phyloP scores from a whole-genome alignment of 2,888 invertebrate genomes.

The Orchestes rusci region DNA sequence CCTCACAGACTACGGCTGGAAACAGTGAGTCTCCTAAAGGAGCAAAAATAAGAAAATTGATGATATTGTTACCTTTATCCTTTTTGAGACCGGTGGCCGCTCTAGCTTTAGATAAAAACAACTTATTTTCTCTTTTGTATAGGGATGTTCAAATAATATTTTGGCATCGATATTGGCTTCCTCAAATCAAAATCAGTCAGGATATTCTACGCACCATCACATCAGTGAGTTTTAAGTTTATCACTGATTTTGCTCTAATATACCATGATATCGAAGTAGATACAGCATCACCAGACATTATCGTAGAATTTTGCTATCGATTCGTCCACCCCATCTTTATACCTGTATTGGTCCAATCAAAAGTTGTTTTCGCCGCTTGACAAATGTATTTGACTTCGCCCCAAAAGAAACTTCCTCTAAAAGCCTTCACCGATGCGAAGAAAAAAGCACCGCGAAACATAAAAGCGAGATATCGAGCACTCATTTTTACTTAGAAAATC shows the following conservation, averaged over 20 bases:
- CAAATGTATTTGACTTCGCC: conserved; percentile 30
- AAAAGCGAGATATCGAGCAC: conserved; percentile 31
- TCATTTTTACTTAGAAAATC: conserved; percentile 35
- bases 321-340: too few species aligned
- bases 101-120: conserved; percentile 31
- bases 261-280: too few species aligned
- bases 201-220: too few species aligned
- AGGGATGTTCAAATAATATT: conserved; percentile 23
- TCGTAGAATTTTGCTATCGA: too few species aligned
- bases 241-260: too few species aligned
- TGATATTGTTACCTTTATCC: conserved; percentile 38
- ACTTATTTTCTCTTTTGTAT: conserved; percentile 26
- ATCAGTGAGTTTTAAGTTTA: too few species aligned
- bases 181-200: too few species aligned
- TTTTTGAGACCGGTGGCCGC: conserved; percentile 33
- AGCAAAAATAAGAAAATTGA: conserved; percentile 33
- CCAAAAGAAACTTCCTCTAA: conserved; percentile 25
- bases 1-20: conserved; percentile 17
- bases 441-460: conserved; percentile 23
- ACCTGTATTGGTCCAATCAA: too few species aligned
- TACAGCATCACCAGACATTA: too few species aligned
- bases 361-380: conserved; percentile 32
- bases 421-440: conserved; percentile 20
- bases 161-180: too few species aligned
- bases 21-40: conserved; percentile 25